These are phyloP conservation scores for Callospermophilus lateralis DNA, from an alignment of 2,113 vertebrate genomes.

Conservation along the genomic window DNA sequence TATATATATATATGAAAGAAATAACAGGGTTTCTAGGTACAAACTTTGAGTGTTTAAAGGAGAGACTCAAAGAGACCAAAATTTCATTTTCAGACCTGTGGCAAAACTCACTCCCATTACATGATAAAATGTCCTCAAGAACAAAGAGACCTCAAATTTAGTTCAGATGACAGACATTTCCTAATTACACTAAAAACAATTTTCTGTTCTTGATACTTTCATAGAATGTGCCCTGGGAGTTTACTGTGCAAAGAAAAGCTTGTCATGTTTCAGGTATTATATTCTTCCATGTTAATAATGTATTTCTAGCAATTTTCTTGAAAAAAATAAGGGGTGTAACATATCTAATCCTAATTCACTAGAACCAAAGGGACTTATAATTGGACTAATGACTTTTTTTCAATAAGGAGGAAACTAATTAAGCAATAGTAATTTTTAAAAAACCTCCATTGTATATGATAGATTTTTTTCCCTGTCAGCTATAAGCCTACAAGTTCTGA, in stretches of 20 bases:
- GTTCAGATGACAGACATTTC: not conserved
- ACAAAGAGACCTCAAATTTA: not conserved
- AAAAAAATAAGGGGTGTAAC: constrained; percentile 35
- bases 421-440: constrained; percentile 68
- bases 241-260: not conserved
- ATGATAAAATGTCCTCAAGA: constrained; percentile 31
- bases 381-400: constrained; percentile 66
- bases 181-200: not conserved
- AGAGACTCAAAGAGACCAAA: not conserved
- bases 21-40: not conserved
- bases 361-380: constrained; percentile 68
- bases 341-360: constrained; percentile 48
- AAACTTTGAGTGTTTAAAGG: not conserved
- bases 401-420: constrained; percentile 71
- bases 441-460: constrained; percentile 19
- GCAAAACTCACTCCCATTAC: not conserved
- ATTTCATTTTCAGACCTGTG: not conserved
- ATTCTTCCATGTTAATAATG: constrained; percentile 24
- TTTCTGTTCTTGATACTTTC: not conserved
- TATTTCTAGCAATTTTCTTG: constrained; percentile 54
- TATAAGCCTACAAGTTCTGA: constrained; percentile 61
- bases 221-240: not conserved
- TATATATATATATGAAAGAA: too few species aligned
- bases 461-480: constrained; percentile 53
- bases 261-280: not conserved